Evolutionary conservation across 2,888 invertebrate genomes (phyloP).

Genomic region (Cerastoderma edule): DNA sequence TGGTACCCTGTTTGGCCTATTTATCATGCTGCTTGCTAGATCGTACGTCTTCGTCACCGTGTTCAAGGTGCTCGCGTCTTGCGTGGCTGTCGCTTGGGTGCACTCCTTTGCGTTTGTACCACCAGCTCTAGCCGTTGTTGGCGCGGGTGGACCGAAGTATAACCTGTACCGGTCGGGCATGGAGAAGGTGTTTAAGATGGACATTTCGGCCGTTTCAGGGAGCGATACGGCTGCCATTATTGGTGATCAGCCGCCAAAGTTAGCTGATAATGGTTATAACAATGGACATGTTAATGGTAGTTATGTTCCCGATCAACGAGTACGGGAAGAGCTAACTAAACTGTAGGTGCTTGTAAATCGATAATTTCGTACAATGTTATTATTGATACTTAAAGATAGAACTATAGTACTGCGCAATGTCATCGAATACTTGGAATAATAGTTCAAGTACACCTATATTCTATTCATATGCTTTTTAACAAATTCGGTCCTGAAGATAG

Average conservation of each 20-base stretch:
- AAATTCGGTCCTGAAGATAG: no score
- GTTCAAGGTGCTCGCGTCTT: constrained; percentile 24
- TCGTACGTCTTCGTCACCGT: constrained; percentile 47
- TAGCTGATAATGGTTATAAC: not conserved
- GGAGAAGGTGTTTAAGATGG: not conserved
- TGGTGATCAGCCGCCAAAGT: not conserved
- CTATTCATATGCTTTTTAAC: no score
- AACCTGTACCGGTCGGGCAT: not conserved
- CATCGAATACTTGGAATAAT: no score
- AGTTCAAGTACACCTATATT: no score
- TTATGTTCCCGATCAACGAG: not conserved
- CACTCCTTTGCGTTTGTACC: constrained; percentile 40
- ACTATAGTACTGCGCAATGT: no score
- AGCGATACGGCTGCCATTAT: not conserved
- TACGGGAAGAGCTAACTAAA: not conserved
- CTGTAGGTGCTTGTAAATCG: not conserved
- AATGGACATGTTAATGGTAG: no score
- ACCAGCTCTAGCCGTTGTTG: constrained; percentile 21
- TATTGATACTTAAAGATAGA: no score
- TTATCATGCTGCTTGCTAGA: constrained; percentile 33
- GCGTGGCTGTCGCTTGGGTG: constrained; percentile 30
- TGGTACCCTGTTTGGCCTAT: constrained; percentile 36
- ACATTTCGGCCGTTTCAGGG: not conserved
- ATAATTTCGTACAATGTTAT: no score
- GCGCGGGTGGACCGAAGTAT: constrained; percentile 31